A percentile compares a stretch with the other conserved stretches of the same genome.
Conservation (phyloP, 2,797 vertebrate species). For the Microctenopoma stevenorrisi region DNA sequence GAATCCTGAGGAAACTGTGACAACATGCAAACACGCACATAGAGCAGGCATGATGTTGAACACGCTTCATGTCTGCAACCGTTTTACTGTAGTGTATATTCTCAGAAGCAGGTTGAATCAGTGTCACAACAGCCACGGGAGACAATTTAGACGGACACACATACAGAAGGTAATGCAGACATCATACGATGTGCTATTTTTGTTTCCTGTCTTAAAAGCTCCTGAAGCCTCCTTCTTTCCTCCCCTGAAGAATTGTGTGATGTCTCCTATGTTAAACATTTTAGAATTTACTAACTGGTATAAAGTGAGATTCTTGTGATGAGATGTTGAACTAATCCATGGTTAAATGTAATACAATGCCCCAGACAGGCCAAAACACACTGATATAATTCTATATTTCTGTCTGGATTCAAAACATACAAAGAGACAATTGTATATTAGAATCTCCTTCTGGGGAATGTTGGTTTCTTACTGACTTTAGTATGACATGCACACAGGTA, state of each 20-base stretch:
- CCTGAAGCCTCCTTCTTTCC: conserved; percentile 19
- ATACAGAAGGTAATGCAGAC: conserved; percentile 35
- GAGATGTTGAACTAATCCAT: conserved; percentile 11
- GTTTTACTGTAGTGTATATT: conserved; percentile 3
- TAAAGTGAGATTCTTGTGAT: background rate
- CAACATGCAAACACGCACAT: no score
- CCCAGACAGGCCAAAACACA: conserved; percentile 35
- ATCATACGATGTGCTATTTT: conserved; percentile 46
- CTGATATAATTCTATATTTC: conserved; percentile 14
- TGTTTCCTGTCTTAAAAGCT: conserved; percentile 37
- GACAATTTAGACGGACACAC: conserved; percentile 46
- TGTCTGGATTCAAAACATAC: background rate
- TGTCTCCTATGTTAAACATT: conserved; percentile 1
- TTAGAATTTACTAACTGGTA: background rate
- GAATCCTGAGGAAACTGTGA: no score
- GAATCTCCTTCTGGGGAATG: conserved; percentile 23
- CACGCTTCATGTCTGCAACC: background rate
- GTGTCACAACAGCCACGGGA: conserved; percentile 32
- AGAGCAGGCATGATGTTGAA: no score
- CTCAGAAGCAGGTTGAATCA: conserved; percentile 34
- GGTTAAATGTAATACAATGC: conserved; percentile 28
- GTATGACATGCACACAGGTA: conserved; percentile 26
- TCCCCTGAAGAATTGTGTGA: conserved; percentile 19
- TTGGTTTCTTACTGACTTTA: conserved; percentile 15
- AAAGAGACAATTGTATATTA: conserved; percentile 20